A percentile compares a stretch with the other conserved stretches of the same genome.
phyloP scores from a whole-genome alignment of 2,888 invertebrate genomes.

The Notodonta ziczac region DNA sequence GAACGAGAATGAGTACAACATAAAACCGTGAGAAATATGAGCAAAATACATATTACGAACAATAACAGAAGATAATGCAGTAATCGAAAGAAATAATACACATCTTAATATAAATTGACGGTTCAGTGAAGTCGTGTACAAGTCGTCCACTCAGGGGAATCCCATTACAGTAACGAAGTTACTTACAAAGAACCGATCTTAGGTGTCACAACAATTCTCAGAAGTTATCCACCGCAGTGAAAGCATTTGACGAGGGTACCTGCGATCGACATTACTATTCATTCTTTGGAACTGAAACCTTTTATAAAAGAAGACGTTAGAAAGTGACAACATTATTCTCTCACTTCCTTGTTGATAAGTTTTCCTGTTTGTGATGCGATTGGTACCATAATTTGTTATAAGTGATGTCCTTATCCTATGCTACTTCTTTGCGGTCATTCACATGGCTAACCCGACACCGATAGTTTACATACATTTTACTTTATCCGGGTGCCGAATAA shows the following conservation, averaged over 20 bases:
- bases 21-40: no score
- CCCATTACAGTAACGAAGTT: slow-evolving; percentile 24
- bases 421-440: no score
- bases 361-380: background rate
- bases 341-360: slow-evolving; percentile 1
- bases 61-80: no score
- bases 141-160: slow-evolving; percentile 29
- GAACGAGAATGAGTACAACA: no score
- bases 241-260: slow-evolving; percentile 9
- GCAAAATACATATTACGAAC: no score
- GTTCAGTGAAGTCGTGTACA: slow-evolving; percentile 14
- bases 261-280: slow-evolving; percentile 1
- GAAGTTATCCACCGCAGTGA: slow-evolving; percentile 13
- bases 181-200: slow-evolving; percentile 10
- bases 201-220: slow-evolving; percentile 10
- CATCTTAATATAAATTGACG: slow-evolving; percentile 9
- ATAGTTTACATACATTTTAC: no score
- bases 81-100: background rate
- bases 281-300: background rate
- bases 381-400: no score
- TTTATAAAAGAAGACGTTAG: background rate
- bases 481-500: no score
- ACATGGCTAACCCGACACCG: no score
- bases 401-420: no score
- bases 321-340: background rate